Evolutionary conservation across 2,888 invertebrate genomes (phyloP).

Genomic region (Pristionchus japonicus): DNA sequence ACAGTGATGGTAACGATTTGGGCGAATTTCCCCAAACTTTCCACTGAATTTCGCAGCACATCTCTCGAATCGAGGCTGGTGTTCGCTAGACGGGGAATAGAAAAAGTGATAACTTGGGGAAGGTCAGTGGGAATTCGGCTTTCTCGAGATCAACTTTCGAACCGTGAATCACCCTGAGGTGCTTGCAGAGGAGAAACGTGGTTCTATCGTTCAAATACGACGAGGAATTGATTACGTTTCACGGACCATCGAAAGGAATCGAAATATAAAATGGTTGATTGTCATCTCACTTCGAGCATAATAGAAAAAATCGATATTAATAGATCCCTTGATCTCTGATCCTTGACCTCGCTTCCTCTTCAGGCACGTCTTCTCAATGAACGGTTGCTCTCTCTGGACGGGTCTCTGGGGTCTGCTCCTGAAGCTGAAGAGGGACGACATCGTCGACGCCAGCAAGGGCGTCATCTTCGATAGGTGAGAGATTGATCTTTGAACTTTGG

Average conservation of each 20-base stretch:
- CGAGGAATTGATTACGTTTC: no score
- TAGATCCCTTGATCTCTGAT: background rate
- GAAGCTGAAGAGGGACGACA: constrained; percentile 51
- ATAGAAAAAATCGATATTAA: no score
- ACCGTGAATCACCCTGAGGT: no score
- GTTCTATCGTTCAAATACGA: no score
- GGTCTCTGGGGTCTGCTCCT: constrained; percentile 68
- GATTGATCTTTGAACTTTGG: constrained; percentile 12
- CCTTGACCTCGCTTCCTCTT: background rate
- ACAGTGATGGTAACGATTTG: background rate
- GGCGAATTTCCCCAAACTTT: background rate
- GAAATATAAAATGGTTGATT: no score
- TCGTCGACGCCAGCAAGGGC: constrained; percentile 50
- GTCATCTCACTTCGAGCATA: no score
- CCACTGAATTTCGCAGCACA: background rate
- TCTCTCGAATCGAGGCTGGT: background rate
- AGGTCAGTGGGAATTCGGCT: background rate
- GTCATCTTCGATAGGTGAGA: constrained; percentile 72
- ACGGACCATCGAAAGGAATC: no score
- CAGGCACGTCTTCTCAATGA: constrained; percentile 61
- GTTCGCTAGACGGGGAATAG: background rate
- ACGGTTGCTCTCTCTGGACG: constrained; percentile 67
- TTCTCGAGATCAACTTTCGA: no score
- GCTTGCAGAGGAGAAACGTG: no score
- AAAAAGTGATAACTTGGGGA: background rate